Percentiles rank a stretch among this genome's conserved stretches.
phyloP scores from a whole-genome alignment of 2,888 invertebrate species.

The Lucinisca nassula region DNA sequence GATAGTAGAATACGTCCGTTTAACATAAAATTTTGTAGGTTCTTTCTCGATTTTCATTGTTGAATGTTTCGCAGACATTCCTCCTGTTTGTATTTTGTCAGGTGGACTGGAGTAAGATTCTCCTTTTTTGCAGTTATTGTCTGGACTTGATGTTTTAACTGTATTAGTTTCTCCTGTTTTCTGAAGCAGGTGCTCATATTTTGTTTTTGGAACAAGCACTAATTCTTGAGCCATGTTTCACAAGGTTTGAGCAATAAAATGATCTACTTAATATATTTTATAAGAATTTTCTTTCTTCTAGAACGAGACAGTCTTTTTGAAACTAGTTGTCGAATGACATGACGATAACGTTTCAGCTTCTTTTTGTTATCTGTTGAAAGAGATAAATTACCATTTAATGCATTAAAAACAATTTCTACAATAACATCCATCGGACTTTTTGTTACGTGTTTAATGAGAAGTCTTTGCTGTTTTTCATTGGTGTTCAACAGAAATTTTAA shows the following conservation, averaged over 20 bases:
- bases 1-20: background rate
- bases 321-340: slow-evolving; percentile 32
- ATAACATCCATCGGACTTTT: too few species aligned
- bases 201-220: too few species aligned
- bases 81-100: background rate
- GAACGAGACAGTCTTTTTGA: slow-evolving; percentile 34
- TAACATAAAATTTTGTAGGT: slow-evolving; percentile 6
- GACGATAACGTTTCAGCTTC: too few species aligned
- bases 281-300: slow-evolving; percentile 25
- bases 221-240: slow-evolving; percentile 27
- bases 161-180: too few species aligned
- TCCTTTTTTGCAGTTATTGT: background rate
- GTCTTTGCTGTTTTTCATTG: too few species aligned
- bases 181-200: too few species aligned
- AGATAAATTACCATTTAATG: too few species aligned
- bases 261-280: slow-evolving; percentile 37
- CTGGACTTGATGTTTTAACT: background rate
- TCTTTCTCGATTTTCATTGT: too few species aligned
- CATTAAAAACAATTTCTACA: too few species aligned
- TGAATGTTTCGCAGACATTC: background rate
- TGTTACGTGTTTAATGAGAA: too few species aligned
- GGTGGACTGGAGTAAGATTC: background rate
- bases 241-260: slow-evolving; percentile 39
- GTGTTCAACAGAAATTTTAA: too few species aligned
- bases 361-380: too few species aligned